Evolutionary conservation across 1,140 invertebrate species (phyloP).

Genomic region (Habropoda laboriosa): DNA sequence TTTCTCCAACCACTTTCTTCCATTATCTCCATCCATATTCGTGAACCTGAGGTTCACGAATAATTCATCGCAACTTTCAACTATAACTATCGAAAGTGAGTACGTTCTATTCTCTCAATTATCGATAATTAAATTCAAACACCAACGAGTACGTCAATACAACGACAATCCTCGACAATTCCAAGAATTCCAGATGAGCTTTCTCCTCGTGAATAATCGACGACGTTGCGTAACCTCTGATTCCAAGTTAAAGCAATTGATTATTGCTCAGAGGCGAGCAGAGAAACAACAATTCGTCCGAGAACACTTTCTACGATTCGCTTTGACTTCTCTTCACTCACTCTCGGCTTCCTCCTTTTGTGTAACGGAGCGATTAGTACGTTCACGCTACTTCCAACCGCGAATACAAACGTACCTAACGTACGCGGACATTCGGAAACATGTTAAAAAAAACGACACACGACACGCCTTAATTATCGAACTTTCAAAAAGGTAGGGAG

Average conservation of each 20-base stretch:
- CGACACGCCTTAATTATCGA: too few species aligned
- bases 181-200: constrained; percentile 14
- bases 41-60: not conserved
- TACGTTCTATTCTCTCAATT: too few species aligned
- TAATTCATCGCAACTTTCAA: too few species aligned
- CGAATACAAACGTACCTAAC: too few species aligned
- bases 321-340: not conserved
- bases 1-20: not conserved
- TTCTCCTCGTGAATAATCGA: not conserved
- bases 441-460: too few species aligned
- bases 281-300: not conserved
- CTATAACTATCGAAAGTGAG: too few species aligned
- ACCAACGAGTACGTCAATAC: not conserved
- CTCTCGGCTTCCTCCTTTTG: not conserved
- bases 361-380: not conserved
- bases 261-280: not conserved
- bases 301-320: constrained; percentile 15
- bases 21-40: not conserved
- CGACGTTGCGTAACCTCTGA: not conserved
- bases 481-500: not conserved
- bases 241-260: not conserved
- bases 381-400: not conserved
- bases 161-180: not conserved
- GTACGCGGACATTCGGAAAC: too few species aligned
- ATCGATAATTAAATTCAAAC: too few species aligned